Evolutionary conservation across 2,888 invertebrate genomes (phyloP).

Genomic region (Thumatha senex): DNA sequence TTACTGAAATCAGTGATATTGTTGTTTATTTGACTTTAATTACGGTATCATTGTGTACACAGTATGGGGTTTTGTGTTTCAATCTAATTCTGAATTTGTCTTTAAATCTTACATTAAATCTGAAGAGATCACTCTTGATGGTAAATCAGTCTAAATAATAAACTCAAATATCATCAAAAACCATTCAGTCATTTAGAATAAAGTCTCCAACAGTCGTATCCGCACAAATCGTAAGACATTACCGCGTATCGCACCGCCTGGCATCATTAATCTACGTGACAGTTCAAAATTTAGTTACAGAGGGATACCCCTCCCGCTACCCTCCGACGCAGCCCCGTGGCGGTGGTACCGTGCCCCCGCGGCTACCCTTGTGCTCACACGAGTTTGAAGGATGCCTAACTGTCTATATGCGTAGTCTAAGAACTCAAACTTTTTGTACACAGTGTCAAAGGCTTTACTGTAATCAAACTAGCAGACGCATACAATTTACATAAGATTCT

Average conservation of each 20-base stretch:
- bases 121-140: neutral
- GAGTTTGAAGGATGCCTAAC: conserved; percentile 70
- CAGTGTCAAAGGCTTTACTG: neutral
- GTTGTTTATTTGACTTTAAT: too few species aligned
- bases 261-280: conserved; percentile 84
- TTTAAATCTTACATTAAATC: neutral
- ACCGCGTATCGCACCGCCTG: conserved; percentile 83
- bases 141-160: too few species aligned
- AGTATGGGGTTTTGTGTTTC: too few species aligned
- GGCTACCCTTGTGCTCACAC: conserved; percentile 40
- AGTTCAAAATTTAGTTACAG: conserved; percentile 84
- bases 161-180: neutral
- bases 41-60: too few species aligned
- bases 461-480: neutral
- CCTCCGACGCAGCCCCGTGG: conserved; percentile 19
- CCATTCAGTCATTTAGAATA: neutral
- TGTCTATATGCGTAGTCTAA: conserved; percentile 25
- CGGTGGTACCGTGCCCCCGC: conserved; percentile 10
- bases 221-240: conserved; percentile 71
- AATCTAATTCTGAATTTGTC: too few species aligned
- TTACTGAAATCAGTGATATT: too few species aligned
- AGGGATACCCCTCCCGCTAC: conserved; percentile 60
- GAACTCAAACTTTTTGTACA: neutral
- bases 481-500: too few species aligned
- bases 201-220: conserved; percentile 50